Evolutionary conservation across 2,797 vertebrate species (phyloP).

Genomic region (Pseudochaenichthys georgianus): DNA sequence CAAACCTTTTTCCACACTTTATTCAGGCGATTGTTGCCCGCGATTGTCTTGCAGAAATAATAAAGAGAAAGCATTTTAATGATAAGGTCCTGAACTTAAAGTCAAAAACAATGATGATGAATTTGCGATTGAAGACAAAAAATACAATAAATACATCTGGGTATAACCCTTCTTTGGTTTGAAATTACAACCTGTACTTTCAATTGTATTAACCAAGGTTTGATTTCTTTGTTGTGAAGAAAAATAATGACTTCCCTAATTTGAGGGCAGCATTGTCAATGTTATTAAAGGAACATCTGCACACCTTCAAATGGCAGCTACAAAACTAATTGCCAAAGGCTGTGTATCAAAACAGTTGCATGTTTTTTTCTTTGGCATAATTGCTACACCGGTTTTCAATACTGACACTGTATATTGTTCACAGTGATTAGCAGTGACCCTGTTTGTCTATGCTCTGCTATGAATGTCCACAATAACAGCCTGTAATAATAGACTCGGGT

Average conservation of each 20-base stretch:
- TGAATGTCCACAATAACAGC: slow-evolving; percentile 4
- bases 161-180: background rate
- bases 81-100: slow-evolving; percentile 32
- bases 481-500: slow-evolving; percentile 13
- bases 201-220: background rate
- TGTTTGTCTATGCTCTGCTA: slow-evolving; percentile 10
- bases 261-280: slow-evolving; percentile 1
- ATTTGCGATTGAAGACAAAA: background rate
- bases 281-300: slow-evolving; percentile 30
- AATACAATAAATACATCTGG: slow-evolving; percentile 9
- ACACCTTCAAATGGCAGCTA: slow-evolving; percentile 23
- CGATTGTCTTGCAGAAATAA: slow-evolving; percentile 87
- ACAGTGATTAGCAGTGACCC: background rate
- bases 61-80: slow-evolving; percentile 75
- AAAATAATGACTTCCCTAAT: slow-evolving; percentile 30
- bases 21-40: slow-evolving; percentile 90
- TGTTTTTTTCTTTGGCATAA: slow-evolving; percentile 6
- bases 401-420: background rate
- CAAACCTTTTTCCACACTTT: slow-evolving; percentile 99
- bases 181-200: slow-evolving; percentile 12
- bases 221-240: slow-evolving; percentile 25
- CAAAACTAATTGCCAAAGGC: slow-evolving; percentile 19
- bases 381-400: slow-evolving; percentile 18
- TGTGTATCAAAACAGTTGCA: slow-evolving; percentile 32
- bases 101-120: background rate